These are phyloP conservation scores for Mya arenaria DNA, from an alignment of 1,140 invertebrate species.

Conservation along the genomic window DNA sequence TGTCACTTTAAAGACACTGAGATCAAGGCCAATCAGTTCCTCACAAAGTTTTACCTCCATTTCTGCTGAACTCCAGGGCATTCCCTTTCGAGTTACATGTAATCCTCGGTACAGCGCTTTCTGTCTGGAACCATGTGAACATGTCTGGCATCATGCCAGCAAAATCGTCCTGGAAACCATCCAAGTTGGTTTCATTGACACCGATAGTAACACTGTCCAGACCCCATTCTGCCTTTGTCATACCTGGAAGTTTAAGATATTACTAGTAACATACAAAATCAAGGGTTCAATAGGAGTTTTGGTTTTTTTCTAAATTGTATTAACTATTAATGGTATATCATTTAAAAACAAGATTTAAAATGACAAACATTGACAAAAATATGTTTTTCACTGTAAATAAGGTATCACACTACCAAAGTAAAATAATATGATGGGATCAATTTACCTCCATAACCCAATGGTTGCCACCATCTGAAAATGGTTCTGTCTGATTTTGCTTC, in stretches of 20 bases:
- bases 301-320: too few relatives aligned
- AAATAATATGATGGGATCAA: too few relatives aligned
- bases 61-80: slow-evolving; percentile 78
- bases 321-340: too few relatives aligned
- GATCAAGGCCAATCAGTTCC: too few relatives aligned
- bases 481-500: slow-evolving; percentile 78
- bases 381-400: too few relatives aligned
- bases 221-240: slow-evolving; percentile 79
- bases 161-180: slow-evolving; percentile 80
- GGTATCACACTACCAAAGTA: too few relatives aligned
- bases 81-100: slow-evolving; percentile 76
- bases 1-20: too few relatives aligned
- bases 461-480: slow-evolving; percentile 82
- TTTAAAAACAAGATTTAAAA: too few relatives aligned
- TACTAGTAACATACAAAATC: too few relatives aligned
- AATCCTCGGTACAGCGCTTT: slow-evolving; percentile 76
- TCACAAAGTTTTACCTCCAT: slow-evolving; percentile 67
- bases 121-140: slow-evolving; percentile 78
- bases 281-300: too few relatives aligned
- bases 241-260: slow-evolving; percentile 66
- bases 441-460: slow-evolving; percentile 75
- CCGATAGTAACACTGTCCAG: slow-evolving; percentile 80
- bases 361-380: too few relatives aligned
- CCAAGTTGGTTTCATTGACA: slow-evolving; percentile 77
- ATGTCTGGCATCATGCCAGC: slow-evolving; percentile 75